Evolutionary conservation across 2,113 vertebrate genomes (phyloP).

Genomic region (Peromyscus californicus): DNA sequence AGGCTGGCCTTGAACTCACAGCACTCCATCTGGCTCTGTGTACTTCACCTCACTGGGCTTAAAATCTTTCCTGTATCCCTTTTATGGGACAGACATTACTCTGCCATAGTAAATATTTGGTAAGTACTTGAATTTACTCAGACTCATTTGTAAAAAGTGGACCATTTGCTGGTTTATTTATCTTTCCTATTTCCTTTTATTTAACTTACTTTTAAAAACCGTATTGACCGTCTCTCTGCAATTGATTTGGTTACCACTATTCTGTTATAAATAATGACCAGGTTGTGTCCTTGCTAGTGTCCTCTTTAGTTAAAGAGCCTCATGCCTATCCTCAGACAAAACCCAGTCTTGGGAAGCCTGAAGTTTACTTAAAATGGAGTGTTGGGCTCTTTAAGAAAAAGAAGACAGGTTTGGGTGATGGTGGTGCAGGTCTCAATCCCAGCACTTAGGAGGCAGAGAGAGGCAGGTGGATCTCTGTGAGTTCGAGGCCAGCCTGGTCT

Average conservation of each 20-base stretch:
- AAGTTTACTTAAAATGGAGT: background rate
- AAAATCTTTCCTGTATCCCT: background rate
- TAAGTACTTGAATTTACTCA: constrained; percentile 8
- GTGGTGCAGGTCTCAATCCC: background rate
- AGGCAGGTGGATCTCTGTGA: background rate
- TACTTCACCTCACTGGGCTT: background rate
- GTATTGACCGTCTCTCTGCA: constrained; percentile 3
- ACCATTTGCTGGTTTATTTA: background rate
- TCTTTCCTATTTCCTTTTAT: constrained; percentile 25
- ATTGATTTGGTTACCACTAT: background rate
- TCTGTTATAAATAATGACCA: background rate
- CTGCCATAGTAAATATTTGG: background rate
- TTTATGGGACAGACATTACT: background rate
- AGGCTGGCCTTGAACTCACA: background rate
- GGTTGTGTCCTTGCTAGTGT: background rate
- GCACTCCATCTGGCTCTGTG: background rate
- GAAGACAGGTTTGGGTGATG: background rate
- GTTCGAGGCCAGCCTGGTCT: background rate
- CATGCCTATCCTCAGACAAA: constrained; percentile 42
- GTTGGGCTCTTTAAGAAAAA: background rate
- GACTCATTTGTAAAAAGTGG: background rate
- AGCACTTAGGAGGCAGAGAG: background rate
- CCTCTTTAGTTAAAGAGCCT: background rate
- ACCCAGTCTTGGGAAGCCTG: background rate
- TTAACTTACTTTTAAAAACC: constrained; percentile 57